Evolutionary conservation across 2,888 invertebrate species (phyloP).

Genomic region (Beris chalybata): DNA sequence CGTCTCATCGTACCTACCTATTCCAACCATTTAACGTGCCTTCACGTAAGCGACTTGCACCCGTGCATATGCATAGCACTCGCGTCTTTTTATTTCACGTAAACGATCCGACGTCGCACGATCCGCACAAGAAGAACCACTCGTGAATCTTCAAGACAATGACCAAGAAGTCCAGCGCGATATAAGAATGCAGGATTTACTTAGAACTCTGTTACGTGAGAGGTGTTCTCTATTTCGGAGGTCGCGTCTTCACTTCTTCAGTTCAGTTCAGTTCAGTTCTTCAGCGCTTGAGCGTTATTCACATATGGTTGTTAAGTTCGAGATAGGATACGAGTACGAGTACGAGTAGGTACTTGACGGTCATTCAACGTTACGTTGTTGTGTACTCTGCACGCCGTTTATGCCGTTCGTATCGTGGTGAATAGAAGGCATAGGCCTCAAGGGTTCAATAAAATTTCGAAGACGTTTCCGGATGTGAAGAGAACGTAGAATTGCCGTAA

Average conservation of each 20-base stretch:
- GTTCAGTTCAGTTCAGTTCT: not conserved
- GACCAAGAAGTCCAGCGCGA: constrained; percentile 21
- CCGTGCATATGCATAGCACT: constrained; percentile 35
- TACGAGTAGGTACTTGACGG: not conserved
- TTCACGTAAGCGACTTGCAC: constrained; percentile 39
- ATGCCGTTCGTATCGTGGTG: not conserved
- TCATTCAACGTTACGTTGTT: constrained; percentile 8
- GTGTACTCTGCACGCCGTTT: not conserved
- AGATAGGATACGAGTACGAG: too few species aligned
- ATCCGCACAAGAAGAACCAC: constrained; percentile 21
- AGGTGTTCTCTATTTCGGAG: constrained; percentile 38
- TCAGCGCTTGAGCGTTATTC: not conserved
- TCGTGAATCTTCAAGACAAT: constrained; percentile 30
- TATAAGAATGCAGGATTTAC: constrained; percentile 38
- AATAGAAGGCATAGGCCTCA: constrained; percentile 18
- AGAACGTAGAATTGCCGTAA: constrained; percentile 36
- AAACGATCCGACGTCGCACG: constrained; percentile 25
- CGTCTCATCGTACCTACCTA: not conserved
- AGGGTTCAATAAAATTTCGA: constrained; percentile 38
- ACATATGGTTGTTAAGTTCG: too few species aligned
- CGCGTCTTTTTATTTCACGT: constrained; percentile 27
- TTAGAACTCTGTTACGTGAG: constrained; percentile 37
- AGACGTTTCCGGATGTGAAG: constrained; percentile 31
- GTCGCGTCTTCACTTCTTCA: constrained; percentile 14
- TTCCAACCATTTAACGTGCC: constrained; percentile 34